Evolutionary conservation across 2,888 invertebrate species (phyloP).

Genomic region (Aricia artaxerxes): DNA sequence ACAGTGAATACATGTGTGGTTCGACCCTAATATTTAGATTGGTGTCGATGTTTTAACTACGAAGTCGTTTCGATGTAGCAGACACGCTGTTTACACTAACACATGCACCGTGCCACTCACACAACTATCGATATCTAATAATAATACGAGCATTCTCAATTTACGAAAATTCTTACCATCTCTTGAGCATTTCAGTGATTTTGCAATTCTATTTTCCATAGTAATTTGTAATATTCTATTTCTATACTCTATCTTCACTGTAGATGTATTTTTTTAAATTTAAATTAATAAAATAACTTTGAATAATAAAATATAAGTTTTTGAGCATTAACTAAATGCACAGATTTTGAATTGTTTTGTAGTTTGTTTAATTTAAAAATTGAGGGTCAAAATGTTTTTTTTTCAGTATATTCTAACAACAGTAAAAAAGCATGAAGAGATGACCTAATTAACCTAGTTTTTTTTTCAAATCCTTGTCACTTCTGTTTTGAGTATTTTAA

Average conservation of each 20-base stretch:
- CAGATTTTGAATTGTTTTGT: neutral
- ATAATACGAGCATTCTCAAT: neutral
- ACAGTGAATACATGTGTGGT: neutral
- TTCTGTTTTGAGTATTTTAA: neutral
- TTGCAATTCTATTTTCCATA: neutral
- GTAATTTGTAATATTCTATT: neutral
- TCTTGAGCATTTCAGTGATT: slow-evolving; percentile 4
- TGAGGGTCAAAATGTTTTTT: neutral
- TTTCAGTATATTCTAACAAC: neutral
- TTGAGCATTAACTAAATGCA: neutral
- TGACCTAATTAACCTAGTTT: neutral
- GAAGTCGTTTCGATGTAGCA: neutral
- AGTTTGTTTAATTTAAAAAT: neutral
- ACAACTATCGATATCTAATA: slow-evolving; percentile 28
- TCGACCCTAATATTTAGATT: slow-evolving; percentile 17
- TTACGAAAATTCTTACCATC: neutral
- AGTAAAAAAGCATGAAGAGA: neutral
- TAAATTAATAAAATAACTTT: neutral
- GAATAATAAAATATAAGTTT: neutral
- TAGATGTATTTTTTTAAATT: neutral
- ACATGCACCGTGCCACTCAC: slow-evolving; percentile 46
- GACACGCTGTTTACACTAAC: slow-evolving; percentile 37
- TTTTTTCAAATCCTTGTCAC: neutral
- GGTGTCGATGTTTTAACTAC: slow-evolving; percentile 19
- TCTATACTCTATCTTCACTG: neutral